Conservation (phyloP, 92 coral and sea anemone genomes). For the Plumapathes pennacea region DNA sequence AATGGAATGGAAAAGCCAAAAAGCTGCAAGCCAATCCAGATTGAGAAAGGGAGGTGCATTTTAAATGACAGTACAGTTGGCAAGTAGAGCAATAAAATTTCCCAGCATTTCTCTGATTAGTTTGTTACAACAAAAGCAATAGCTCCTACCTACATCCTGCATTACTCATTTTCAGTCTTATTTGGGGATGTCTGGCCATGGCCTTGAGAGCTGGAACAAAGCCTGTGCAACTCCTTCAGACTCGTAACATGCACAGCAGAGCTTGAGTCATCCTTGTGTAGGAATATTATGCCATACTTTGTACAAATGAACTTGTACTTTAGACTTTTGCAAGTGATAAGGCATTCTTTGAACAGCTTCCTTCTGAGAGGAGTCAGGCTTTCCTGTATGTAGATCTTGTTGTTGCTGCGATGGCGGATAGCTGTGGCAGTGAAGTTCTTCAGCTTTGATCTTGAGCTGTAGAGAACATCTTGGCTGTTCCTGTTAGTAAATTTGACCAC, state of each 20-base stretch:
- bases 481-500: slow-evolving; percentile 5
- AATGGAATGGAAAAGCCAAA: slow-evolving; percentile 52
- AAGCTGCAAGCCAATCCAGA: slow-evolving; percentile 44
- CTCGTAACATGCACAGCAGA: slow-evolving; percentile 11
- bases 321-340: slow-evolving; percentile 9
- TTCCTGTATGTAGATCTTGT: background rate
- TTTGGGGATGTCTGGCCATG: background rate
- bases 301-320: slow-evolving; percentile 37
- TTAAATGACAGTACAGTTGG: slow-evolving; percentile 16
- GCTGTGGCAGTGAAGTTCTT: background rate
- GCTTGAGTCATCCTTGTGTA: slow-evolving; percentile 8
- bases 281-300: slow-evolving; percentile 11
- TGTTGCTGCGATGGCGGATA: background rate
- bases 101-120: slow-evolving; percentile 40
- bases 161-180: background rate
- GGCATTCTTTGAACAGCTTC: slow-evolving; percentile 14
- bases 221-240: slow-evolving; percentile 1
- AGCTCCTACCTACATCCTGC: slow-evolving; percentile 34
- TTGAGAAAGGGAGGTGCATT: slow-evolving; percentile 48
- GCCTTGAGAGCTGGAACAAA: too few relatives aligned
- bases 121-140: slow-evolving; percentile 24
- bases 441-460: background rate
- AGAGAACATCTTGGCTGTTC: background rate
- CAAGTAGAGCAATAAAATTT: slow-evolving; percentile 24
- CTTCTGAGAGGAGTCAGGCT: slow-evolving; percentile 4